Evolutionary conservation across 1,140 invertebrate genomes (phyloP).

Genomic region (Chironomus striatipennis): DNA sequence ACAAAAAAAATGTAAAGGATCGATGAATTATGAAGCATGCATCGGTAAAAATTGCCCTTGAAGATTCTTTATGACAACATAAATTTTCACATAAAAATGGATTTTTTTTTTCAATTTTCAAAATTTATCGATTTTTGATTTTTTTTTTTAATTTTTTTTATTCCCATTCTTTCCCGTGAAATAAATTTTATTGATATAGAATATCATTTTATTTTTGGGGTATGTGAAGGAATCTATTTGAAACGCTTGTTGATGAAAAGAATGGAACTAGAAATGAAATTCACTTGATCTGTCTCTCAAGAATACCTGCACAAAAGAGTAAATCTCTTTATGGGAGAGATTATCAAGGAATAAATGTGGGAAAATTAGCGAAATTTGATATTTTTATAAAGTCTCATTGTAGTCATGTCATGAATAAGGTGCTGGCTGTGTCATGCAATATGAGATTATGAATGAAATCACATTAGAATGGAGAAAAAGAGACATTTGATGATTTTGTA

Average conservation of each 20-base stretch:
- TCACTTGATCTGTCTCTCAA: background rate
- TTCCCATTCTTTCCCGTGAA: background rate
- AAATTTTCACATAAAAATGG: constrained; percentile 11
- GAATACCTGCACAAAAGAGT: background rate
- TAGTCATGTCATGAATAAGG: background rate
- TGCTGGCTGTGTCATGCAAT: background rate
- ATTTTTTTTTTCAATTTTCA: constrained; percentile 3
- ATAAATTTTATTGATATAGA: background rate
- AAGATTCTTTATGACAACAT: constrained; percentile 14
- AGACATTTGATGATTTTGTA: background rate
- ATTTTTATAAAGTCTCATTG: constrained; percentile 1
- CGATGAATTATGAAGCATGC: background rate
- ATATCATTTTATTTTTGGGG: background rate
- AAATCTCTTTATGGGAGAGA: background rate
- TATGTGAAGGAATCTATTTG: background rate
- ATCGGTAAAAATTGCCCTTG: constrained; percentile 1
- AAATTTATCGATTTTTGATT: constrained; percentile 6
- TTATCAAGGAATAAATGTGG: background rate
- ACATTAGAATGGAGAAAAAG: no score
- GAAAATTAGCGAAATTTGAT: constrained; percentile 23
- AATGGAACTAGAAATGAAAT: background rate
- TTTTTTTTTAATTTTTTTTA: constrained; percentile 1
- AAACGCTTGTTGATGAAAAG: background rate
- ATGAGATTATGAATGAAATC: background rate
- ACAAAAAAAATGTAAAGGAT: background rate